Percentiles rank a stretch among this genome's conserved stretches.
phyloP scores from a whole-genome alignment of 53 echinoderm and acorn worm genomes.

The Patiria pectinifera region DNA sequence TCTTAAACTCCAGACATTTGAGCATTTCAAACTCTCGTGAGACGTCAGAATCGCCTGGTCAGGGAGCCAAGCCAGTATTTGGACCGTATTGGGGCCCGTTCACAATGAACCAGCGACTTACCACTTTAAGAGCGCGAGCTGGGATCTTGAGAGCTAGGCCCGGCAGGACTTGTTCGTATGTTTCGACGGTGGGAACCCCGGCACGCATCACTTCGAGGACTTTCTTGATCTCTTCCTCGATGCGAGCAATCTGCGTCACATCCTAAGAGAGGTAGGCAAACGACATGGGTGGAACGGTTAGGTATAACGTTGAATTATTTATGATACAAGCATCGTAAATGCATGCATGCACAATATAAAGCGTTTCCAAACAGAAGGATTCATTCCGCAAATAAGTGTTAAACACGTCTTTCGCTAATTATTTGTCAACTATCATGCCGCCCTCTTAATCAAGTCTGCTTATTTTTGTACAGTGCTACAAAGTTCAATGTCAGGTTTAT shows the following conservation, averaged over 20 bases:
- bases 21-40: background rate
- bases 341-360: no score
- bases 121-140: background rate
- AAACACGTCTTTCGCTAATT: no score
- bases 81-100: no score
- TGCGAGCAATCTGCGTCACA: background rate
- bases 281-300: no score
- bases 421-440: no score
- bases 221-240: background rate
- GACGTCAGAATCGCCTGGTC: background rate
- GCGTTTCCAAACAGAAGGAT: no score
- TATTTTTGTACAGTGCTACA: no score
- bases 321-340: background rate
- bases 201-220: background rate
- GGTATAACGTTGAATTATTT: background rate
- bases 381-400: no score
- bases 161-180: background rate
- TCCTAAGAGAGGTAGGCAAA: conserved; percentile 6
- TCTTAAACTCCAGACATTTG: background rate
- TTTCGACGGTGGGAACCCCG: background rate
- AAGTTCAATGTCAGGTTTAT: no score
- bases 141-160: conserved; percentile 23
- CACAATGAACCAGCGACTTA: background rate
- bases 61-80: background rate
- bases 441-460: no score